phyloP scores from a whole-genome alignment of 2,797 vertebrate genomes.

The Pipistrellus nathusii region DNA sequence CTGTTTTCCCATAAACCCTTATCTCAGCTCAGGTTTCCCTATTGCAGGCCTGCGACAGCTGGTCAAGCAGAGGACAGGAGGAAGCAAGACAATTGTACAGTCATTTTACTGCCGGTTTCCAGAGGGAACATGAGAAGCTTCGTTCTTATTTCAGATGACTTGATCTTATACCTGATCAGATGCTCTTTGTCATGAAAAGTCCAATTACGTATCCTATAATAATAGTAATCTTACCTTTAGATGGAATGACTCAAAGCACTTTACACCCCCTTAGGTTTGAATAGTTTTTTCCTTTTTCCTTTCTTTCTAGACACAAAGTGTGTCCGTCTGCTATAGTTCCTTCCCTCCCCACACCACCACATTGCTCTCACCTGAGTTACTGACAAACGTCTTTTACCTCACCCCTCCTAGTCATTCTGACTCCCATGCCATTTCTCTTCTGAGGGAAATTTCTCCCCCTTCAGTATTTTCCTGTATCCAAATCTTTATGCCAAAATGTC shows the following conservation, averaged over 20 bases:
- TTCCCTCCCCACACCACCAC: not conserved
- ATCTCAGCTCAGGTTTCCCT: constrained; percentile 52
- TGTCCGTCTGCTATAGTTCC: not conserved
- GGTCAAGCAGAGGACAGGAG: constrained; percentile 37
- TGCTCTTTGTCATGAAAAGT: constrained; percentile 1
- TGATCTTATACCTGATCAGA: not conserved
- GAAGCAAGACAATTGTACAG: not conserved
- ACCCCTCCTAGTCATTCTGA: not conserved
- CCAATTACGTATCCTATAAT: not conserved
- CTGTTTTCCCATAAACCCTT: constrained; percentile 53
- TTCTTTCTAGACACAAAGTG: not conserved
- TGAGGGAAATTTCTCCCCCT: not conserved
- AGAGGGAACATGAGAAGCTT: constrained; percentile 14
- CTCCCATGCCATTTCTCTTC: not conserved
- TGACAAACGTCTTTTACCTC: not conserved
- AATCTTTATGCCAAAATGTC: not conserved
- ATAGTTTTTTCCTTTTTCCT: not conserved
- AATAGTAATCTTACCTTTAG: not conserved
- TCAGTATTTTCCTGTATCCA: not conserved
- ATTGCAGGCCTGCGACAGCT: constrained; percentile 66
- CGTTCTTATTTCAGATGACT: not conserved
- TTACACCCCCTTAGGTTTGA: not conserved
- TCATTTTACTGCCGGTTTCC: constrained; percentile 6
- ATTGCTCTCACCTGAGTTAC: not conserved
- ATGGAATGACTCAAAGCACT: not conserved